Percentiles rank a stretch among this genome's conserved stretches.
These are phyloP conservation scores for Sphenodon punctatus DNA, from an alignment of 2,797 vertebrate species.

Conservation along the genomic window DNA sequence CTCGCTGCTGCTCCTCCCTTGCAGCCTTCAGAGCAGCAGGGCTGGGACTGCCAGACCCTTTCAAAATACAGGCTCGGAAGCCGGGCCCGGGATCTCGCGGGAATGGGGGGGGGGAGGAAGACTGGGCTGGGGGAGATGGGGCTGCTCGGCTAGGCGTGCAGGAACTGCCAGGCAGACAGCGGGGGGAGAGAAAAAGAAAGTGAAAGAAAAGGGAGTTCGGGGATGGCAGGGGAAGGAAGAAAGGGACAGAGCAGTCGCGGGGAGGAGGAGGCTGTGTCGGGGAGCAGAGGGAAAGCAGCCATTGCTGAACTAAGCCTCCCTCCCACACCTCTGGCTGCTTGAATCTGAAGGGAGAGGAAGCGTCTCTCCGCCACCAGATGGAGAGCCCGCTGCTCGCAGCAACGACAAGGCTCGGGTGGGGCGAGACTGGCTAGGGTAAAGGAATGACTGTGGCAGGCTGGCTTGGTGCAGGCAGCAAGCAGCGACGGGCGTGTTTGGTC, in stretches of 20 bases:
- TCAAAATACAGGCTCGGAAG: not conserved
- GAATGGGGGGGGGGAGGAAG: no score
- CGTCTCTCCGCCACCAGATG: no score
- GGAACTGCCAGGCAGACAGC: not conserved
- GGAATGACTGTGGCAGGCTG: not conserved
- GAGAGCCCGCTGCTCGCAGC: not conserved
- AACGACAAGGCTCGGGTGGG: not conserved
- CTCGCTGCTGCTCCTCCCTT: no score
- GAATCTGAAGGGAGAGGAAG: not conserved
- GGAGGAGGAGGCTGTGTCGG: accelerated
- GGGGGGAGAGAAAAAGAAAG: not conserved
- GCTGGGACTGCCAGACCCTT: not conserved
- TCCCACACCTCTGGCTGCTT: not conserved
- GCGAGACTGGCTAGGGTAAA: not conserved
- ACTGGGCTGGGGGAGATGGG: not conserved
- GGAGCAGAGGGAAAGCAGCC: accelerated
- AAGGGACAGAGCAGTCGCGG: not conserved
- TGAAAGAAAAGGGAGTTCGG: not conserved
- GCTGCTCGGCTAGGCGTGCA: not conserved
- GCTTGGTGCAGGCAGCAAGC: not conserved
- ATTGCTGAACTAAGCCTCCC: not conserved
- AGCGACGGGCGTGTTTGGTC: not conserved
- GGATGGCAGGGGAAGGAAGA: not conserved
- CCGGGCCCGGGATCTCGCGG: accelerated
- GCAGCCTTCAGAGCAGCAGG: not conserved